phyloP scores from a whole-genome alignment of 2,113 vertebrate species.

The Misgurnus anguillicaudatus region DNA sequence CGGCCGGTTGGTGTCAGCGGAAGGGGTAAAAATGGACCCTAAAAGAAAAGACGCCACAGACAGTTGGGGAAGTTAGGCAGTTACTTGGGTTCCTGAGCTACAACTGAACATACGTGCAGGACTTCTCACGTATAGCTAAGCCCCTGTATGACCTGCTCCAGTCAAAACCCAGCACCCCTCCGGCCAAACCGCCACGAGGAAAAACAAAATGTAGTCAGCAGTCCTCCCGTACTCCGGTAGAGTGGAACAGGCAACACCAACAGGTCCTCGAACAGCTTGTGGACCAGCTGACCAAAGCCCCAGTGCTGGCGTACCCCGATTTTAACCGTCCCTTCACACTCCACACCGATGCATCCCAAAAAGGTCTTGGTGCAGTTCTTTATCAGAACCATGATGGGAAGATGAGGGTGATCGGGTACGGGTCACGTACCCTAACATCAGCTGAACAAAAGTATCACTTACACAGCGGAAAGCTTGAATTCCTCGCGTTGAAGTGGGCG shows the following conservation, averaged over 20 bases:
- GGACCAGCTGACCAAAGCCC: background rate
- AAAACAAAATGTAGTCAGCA: background rate
- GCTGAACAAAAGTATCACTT: conserved; percentile 44
- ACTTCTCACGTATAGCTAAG: background rate
- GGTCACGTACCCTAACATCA: conserved; percentile 26
- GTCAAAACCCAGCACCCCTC: no score
- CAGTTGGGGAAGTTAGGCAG: no score
- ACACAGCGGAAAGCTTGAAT: conserved; percentile 48
- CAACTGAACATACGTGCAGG: background rate
- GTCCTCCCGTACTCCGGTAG: background rate
- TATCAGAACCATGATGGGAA: conserved; percentile 40
- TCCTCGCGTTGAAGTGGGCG: conserved; percentile 50
- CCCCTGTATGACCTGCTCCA: background rate
- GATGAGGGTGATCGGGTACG: conserved; percentile 37
- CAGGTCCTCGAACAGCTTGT: background rate
- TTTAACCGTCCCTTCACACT: background rate
- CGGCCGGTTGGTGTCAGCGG: no score
- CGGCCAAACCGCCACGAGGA: background rate
- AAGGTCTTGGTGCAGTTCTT: conserved; percentile 34
- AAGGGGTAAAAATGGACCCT: no score
- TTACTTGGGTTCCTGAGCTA: background rate
- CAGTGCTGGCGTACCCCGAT: background rate
- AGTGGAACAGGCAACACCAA: background rate
- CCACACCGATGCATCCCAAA: background rate
- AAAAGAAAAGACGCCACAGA: no score